phyloP scores from a whole-genome alignment of 2,888 invertebrate genomes.

The Portevinia maculata region DNA sequence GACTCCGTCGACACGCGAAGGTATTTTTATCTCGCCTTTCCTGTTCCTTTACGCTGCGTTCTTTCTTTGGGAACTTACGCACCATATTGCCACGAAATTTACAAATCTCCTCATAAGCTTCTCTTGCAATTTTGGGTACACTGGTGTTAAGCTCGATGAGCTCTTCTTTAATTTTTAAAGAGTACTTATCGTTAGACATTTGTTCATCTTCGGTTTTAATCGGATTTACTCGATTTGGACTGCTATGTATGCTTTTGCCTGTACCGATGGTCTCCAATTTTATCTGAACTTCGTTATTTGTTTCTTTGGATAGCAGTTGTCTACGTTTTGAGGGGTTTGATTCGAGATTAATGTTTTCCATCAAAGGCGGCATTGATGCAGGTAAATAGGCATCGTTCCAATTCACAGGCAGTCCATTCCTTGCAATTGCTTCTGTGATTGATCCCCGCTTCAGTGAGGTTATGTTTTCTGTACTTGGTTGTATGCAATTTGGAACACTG shows the following conservation, averaged over 20 bases:
- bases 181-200: neutral
- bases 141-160: constrained; percentile 37
- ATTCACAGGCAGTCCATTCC: neutral
- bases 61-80: constrained; percentile 79
- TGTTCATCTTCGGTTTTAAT: neutral
- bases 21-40: constrained; percentile 81
- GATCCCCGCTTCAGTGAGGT: neutral
- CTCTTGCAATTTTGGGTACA: constrained; percentile 26
- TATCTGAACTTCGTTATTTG: neutral
- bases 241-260: neutral
- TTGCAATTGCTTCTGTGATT: neutral
- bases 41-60: constrained; percentile 80
- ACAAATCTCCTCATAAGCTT: constrained; percentile 49
- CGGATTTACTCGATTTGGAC: neutral
- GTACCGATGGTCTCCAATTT: neutral
- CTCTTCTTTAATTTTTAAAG: constrained; percentile 31
- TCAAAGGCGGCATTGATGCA: neutral
- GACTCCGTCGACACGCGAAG: constrained; percentile 80
- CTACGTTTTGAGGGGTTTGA: neutral
- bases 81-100: constrained; percentile 80
- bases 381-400: neutral
- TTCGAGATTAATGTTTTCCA: neutral
- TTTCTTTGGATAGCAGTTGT: neutral
- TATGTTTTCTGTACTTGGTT: neutral
- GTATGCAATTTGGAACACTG: neutral